These are phyloP conservation scores for Anastrepha ludens DNA, from an alignment of 1,140 invertebrate genomes.

Conservation along the genomic window DNA sequence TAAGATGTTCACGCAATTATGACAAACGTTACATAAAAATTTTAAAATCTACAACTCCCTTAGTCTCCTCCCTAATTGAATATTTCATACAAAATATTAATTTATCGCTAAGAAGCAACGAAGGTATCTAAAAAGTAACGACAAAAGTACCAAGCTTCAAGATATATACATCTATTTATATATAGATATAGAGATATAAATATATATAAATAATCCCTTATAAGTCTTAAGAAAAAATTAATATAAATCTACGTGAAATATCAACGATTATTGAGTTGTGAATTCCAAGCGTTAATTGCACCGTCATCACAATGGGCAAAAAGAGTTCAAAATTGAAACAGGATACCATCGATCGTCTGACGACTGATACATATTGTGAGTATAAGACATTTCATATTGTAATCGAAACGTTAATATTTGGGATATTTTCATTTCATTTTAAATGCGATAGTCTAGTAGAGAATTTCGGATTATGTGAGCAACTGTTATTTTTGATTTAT, in stretches of 20 bases:
- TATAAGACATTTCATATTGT: constrained; percentile 66
- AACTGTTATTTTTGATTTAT: too few species aligned
- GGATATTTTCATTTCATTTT: too few species aligned
- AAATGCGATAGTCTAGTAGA: too few species aligned
- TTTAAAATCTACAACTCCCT: constrained; percentile 19
- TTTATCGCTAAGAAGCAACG: background rate
- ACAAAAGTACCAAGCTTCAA: background rate
- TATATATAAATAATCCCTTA: background rate
- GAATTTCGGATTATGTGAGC: too few species aligned
- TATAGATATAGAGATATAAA: background rate
- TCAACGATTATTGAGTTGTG: background rate
- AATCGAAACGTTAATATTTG: too few species aligned
- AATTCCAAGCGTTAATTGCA: background rate
- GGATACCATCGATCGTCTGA: constrained; percentile 91
- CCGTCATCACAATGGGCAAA: constrained; percentile 81
- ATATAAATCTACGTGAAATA: background rate
- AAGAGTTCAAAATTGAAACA: constrained; percentile 95
- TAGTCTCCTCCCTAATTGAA: background rate
- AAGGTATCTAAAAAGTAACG: background rate
- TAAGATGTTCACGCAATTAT: constrained; percentile 33
- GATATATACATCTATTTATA: background rate
- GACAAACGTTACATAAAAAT: constrained; percentile 36
- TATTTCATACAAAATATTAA: background rate
- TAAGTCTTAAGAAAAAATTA: background rate
- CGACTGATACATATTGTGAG: constrained; percentile 93